Evolutionary conservation across 2,113 vertebrate species (phyloP).

Genomic region (Anarhynchus alexandrinus): DNA sequence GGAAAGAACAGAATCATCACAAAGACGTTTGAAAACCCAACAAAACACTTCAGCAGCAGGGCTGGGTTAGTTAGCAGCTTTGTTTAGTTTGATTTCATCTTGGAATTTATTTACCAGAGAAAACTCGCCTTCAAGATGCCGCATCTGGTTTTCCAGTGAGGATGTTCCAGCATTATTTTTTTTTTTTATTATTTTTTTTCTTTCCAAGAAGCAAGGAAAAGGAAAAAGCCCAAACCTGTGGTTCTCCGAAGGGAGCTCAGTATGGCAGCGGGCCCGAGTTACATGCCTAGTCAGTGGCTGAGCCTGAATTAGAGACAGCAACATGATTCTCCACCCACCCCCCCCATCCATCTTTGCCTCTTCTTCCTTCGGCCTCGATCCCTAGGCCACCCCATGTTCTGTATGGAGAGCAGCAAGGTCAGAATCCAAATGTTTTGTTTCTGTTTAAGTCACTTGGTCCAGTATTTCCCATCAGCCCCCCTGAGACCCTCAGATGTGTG

Average conservation of each 20-base stretch:
- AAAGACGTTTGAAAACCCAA: constrained; percentile 12
- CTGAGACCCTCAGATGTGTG: neutral
- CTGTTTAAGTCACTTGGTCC: neutral
- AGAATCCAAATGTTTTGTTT: neutral
- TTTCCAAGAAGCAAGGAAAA: neutral
- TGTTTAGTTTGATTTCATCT: neutral
- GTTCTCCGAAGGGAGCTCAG: neutral
- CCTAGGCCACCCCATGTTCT: neutral
- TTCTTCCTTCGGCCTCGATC: neutral
- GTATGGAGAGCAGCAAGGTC: neutral
- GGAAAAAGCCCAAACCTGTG: neutral
- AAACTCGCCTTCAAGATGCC: neutral
- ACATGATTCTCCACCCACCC: neutral
- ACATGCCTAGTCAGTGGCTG: neutral
- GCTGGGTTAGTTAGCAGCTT: constrained; percentile 3
- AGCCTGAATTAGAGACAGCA: neutral
- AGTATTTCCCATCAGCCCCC: neutral
- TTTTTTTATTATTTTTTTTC: neutral
- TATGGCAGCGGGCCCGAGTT: neutral
- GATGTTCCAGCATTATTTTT: neutral
- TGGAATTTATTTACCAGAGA: neutral
- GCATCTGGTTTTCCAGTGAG: neutral
- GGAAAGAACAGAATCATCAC: constrained; percentile 23
- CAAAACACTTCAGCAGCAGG: neutral
- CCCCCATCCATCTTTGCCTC: neutral